Percentiles rank a stretch among this genome's conserved stretches.
Evolutionary conservation across 2,888 invertebrate species (phyloP).

Genomic region (Phaonia tiefii): DNA sequence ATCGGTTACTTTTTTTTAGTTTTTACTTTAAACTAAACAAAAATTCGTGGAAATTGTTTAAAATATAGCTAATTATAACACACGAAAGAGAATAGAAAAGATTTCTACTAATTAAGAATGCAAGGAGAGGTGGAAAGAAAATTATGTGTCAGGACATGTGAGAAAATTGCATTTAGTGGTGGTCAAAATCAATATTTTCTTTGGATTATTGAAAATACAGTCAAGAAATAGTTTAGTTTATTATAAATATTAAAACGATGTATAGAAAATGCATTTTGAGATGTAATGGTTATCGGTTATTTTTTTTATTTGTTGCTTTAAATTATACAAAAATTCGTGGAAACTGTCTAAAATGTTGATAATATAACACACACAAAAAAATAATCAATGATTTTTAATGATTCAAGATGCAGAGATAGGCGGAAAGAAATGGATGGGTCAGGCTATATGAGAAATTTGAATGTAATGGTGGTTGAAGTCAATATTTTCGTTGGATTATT

Average conservation of each 20-base stretch:
- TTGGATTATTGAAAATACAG: too few species aligned
- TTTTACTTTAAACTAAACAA: too few species aligned
- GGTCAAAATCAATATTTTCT: neutral
- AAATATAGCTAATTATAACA: too few species aligned
- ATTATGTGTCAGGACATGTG: neutral
- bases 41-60: too few species aligned
- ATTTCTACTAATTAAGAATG: neutral
- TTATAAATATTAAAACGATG: neutral
- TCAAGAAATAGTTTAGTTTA: too few species aligned
- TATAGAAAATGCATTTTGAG: neutral
- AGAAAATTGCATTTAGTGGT: neutral
- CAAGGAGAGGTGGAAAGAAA: neutral
- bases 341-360: too few species aligned
- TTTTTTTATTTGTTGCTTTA: too few species aligned
- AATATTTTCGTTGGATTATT: neutral
- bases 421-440: neutral
- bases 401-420: neutral
- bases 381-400: too few species aligned
- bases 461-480: neutral
- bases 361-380: too few species aligned
- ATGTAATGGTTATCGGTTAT: neutral
- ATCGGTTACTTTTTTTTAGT: slow-evolving; percentile 24
- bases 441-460: neutral
- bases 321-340: too few species aligned
- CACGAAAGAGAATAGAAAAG: too few species aligned